Conservation (phyloP, 2,113 vertebrate species). For the Rattus norvegicus region GRCr8 NC_086032.1:36964001-36964500, state of each 20-base stretch:
- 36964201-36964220: background rate
- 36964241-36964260: background rate
- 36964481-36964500: background rate
- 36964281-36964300: background rate
- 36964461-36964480: background rate
- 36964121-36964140: background rate
- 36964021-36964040: background rate
- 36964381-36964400: background rate
- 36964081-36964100: background rate
- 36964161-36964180: background rate
- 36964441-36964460: background rate
- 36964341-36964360: background rate
- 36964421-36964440: background rate
- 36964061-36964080: background rate
- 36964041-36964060: background rate
- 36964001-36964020: background rate
- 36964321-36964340: background rate
- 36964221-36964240: background rate
- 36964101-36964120: background rate
- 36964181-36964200: background rate
- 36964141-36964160: fast-evolving
- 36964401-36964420: background rate
- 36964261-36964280: background rate
- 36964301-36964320: background rate
- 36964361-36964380: background rate